These are phyloP conservation scores for Heterodera schachtii DNA, from an alignment of 1,140 invertebrate species.

Conservation along the genomic window DNA sequence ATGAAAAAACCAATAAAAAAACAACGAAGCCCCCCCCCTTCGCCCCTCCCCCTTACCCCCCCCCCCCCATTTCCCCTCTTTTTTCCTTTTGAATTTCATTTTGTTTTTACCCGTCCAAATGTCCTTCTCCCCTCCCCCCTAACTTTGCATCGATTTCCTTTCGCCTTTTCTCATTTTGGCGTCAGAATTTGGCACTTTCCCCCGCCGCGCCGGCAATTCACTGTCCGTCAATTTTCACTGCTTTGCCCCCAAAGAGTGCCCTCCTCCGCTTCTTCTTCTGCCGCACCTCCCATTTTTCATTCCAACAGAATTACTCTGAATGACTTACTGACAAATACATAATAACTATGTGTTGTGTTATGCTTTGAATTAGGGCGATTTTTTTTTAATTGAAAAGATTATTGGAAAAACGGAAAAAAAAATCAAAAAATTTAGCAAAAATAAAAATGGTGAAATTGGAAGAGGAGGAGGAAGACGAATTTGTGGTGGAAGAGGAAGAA, in stretches of 20 bases:
- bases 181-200: background rate
- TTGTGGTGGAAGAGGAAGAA: slow-evolving; percentile 20
- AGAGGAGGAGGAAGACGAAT: slow-evolving; percentile 17
- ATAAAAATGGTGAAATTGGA: slow-evolving; percentile 46
- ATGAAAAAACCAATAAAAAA: no score
- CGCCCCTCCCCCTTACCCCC: no score
- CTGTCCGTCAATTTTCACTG: background rate
- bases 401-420: background rate
- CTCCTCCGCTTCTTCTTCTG: background rate
- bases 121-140: background rate
- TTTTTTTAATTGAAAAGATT: no score
- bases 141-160: background rate
- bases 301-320: background rate
- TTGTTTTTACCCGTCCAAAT: background rate
- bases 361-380: no score
- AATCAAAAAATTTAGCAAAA: background rate
- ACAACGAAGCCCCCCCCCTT: no score
- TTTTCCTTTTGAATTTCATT: no score
- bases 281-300: background rate
- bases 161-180: background rate
- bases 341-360: no score
- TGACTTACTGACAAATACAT: background rate
- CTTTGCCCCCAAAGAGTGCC: background rate
- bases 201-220: background rate
- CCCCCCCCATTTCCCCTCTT: no score